These are phyloP conservation scores for Drosophila nr. medialis DNA, from an alignment of 2,888 invertebrate species.

Conservation along the genomic window DNA sequence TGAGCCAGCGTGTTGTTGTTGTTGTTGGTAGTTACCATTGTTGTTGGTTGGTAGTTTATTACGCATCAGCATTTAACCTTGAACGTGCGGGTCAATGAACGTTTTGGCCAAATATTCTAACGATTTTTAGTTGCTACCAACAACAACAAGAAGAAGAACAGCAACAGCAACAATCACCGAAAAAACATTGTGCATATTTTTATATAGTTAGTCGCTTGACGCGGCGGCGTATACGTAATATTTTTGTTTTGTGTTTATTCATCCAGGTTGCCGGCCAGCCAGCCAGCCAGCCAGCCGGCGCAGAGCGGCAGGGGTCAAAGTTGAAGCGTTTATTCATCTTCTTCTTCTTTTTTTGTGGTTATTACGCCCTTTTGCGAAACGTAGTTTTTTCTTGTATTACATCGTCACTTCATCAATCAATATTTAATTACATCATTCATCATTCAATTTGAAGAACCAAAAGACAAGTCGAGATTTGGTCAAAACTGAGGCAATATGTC, in stretches of 20 bases:
- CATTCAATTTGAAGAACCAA: background rate
- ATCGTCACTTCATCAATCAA: slow-evolving; percentile 8
- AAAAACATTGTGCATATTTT: slow-evolving; percentile 37
- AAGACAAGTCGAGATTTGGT: background rate
- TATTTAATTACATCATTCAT: slow-evolving; percentile 4
- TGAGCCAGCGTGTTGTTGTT: slow-evolving; percentile 51
- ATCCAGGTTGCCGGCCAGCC: background rate
- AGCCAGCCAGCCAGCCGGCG: background rate
- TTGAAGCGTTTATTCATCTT: slow-evolving; percentile 1
- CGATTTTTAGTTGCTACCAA: slow-evolving; percentile 59
- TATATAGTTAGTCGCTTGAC: slow-evolving; percentile 27
- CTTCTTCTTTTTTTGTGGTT: background rate
- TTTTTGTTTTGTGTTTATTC: slow-evolving; percentile 17
- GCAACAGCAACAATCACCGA: slow-evolving; percentile 24
- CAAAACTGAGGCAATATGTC: background rate
- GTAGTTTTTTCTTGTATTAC: background rate
- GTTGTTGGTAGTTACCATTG: slow-evolving; percentile 32
- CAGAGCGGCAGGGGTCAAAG: background rate
- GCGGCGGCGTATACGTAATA: slow-evolving; percentile 53
- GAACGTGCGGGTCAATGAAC: slow-evolving; percentile 81
- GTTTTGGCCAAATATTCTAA: slow-evolving; percentile 81
- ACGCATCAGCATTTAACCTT: slow-evolving; percentile 82
- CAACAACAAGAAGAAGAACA: slow-evolving; percentile 30
- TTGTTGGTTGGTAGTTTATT: slow-evolving; percentile 59
- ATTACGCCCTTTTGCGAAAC: background rate